phyloP scores from a whole-genome alignment of 2,113 vertebrate species.

The Oreochromis spilurus region DNA sequence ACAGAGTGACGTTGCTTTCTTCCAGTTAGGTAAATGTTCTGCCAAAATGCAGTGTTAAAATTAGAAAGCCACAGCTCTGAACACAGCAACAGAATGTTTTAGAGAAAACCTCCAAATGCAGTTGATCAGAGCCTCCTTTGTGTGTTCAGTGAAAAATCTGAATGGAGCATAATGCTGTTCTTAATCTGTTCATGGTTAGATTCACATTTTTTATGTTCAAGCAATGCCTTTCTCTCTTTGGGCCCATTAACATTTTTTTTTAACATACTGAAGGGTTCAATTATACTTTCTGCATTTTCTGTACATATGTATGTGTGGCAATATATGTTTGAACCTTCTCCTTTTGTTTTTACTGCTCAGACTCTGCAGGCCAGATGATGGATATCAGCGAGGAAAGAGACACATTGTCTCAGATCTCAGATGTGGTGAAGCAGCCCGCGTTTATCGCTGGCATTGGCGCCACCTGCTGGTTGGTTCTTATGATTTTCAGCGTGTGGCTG shows the following conservation, averaged over 20 bases:
- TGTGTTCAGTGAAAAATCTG: neutral
- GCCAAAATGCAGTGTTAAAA: neutral
- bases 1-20: slow-evolving; percentile 86
- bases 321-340: neutral
- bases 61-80: neutral
- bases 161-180: neutral
- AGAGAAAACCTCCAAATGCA: neutral
- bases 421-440: slow-evolving; percentile 89
- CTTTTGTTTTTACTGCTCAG: slow-evolving; percentile 51
- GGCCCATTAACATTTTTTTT: neutral
- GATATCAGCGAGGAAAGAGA: slow-evolving; percentile 74
- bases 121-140: neutral
- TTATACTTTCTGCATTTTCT: neutral
- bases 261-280: neutral
- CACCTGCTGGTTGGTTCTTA: slow-evolving; percentile 91
- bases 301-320: neutral
- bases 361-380: slow-evolving; percentile 86
- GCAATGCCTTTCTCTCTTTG: neutral
- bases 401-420: slow-evolving; percentile 87
- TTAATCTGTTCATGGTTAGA: neutral
- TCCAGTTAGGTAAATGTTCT: slow-evolving; percentile 81
- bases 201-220: neutral
- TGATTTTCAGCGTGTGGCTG: slow-evolving; percentile 94
- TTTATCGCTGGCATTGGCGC: slow-evolving; percentile 93
- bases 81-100: neutral